phyloP scores from a whole-genome alignment of 2,888 invertebrate genomes.

The Oscheius sp. region DNA sequence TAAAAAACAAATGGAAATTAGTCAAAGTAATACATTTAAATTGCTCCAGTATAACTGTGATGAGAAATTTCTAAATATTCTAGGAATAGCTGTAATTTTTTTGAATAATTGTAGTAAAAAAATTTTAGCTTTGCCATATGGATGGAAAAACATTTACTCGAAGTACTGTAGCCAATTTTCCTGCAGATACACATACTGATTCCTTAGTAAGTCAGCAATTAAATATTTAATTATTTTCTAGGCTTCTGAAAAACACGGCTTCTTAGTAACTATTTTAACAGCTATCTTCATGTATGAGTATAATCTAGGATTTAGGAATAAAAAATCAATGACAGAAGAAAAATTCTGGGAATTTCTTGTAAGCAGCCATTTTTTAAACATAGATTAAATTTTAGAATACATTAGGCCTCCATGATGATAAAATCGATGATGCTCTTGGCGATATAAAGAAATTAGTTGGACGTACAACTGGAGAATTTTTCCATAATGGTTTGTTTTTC shows the following conservation, averaged over 20 bases:
- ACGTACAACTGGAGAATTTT: slow-evolving; percentile 1
- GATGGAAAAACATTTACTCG: neutral
- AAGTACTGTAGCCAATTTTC: neutral
- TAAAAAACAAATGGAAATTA: neutral
- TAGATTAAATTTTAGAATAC: neutral
- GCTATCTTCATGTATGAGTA: slow-evolving; percentile 10
- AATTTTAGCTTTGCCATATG: neutral
- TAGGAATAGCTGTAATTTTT: slow-evolving; percentile 9
- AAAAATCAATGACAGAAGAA: neutral
- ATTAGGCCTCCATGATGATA: neutral
- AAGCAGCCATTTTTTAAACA: neutral
- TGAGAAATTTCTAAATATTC: neutral
- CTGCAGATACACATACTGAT: neutral
- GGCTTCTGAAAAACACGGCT: neutral
- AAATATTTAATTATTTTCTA: neutral
- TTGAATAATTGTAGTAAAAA: neutral
- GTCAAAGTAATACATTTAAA: neutral
- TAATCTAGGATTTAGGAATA: neutral
- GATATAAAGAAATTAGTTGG: slow-evolving; percentile 15
- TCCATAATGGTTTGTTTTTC: slow-evolving; percentile 7
- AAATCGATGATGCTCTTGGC: slow-evolving; percentile 10
- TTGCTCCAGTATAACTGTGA: neutral
- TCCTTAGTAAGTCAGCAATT: neutral
- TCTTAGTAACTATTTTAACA: neutral
- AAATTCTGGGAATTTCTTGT: neutral